Evolutionary conservation across 2,888 invertebrate species (phyloP), one percentile per base, ranked within the genome.

Genomic region (Caradrina clavipalpis): DNA sequence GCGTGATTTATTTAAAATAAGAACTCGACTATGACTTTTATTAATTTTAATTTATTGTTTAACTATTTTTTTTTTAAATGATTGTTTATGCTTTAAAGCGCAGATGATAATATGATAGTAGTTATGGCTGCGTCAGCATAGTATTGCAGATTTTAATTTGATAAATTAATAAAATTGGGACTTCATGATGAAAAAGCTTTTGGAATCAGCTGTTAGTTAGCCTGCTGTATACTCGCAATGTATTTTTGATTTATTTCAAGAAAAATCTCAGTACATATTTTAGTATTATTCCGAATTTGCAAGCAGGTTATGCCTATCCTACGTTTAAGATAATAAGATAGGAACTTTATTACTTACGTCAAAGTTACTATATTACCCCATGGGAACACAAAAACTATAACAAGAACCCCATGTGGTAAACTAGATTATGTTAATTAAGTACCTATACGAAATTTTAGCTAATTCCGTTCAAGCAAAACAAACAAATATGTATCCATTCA

Each of bases 1-100:
- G n/a, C 63, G 17, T 57, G 70, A 78, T 60, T 60, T 67, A 65
- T 61, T 64, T 55, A 54, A 19, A 39, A 8, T 39, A 56, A 54
- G 56, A 66, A 63, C 66, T 73, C 73, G 61, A 63, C 21, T 78
- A 59, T 53, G 42, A 11, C 13, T 11, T 57, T 61, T 62, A 63
- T 60, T 66, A 47, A 17, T 51, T 61, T 56, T 26, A 49, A 60
- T 61, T 53, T 45, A 58, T 63, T 49, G 22, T 39, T 22, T 49
- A 8, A 21, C 6, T 45, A 17, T 45, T 55, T 60, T 60, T 26
- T 73, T n/a, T 54, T n/a, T 13, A 21, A 49, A n/a, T 49, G 54
- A 15, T 51, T 21, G 1, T 47, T 56, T 26, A 17, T 26, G 2
- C 6, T 53, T 17, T 47, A 31, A 47, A 45, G 21, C 35, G 13